Evolutionary conservation across 2,797 vertebrate genomes (phyloP).

Genomic region (Menidia menidia): DNA sequence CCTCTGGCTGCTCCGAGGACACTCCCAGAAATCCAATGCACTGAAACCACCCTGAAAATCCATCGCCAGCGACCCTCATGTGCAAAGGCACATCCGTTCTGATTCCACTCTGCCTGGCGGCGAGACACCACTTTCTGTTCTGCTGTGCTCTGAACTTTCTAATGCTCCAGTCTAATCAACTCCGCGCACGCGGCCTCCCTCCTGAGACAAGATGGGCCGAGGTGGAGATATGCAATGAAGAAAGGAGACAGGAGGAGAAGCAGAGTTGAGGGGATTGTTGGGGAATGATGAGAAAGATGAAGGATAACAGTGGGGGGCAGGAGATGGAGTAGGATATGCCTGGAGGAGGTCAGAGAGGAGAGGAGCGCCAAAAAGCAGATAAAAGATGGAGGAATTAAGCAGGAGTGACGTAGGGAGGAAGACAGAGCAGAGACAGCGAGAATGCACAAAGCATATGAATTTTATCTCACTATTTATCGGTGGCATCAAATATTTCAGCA

Average conservation of each 20-base stretch:
- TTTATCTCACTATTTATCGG: constrained; percentile 19
- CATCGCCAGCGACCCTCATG: constrained; percentile 65
- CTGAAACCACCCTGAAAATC: constrained; percentile 73
- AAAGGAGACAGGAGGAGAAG: constrained; percentile 37
- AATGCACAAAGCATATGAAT: constrained; percentile 54
- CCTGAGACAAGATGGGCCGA: constrained; percentile 62
- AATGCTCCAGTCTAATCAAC: constrained; percentile 76
- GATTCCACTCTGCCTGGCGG: constrained; percentile 65
- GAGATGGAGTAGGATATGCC: constrained; percentile 50
- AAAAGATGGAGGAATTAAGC: constrained; percentile 52
- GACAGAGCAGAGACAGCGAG: constrained; percentile 30
- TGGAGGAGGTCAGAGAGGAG: constrained; percentile 54
- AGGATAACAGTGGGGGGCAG: constrained; percentile 30
- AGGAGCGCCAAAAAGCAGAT: constrained; percentile 48
- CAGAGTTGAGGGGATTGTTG: constrained; percentile 17
- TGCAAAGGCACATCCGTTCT: constrained; percentile 60
- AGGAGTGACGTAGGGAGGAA: constrained; percentile 48
- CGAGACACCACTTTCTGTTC: constrained; percentile 60
- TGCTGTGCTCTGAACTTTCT: constrained; percentile 68
- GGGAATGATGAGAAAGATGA: constrained; percentile 29
- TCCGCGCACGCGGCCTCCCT: constrained; percentile 50
- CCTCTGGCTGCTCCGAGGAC: constrained; percentile 68
- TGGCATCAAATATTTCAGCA: constrained; percentile 22
- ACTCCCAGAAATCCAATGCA: constrained; percentile 75
- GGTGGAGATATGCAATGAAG: constrained; percentile 54